Conservation (phyloP, 2,888 invertebrate species). For the Nudaria mundana region DNA sequence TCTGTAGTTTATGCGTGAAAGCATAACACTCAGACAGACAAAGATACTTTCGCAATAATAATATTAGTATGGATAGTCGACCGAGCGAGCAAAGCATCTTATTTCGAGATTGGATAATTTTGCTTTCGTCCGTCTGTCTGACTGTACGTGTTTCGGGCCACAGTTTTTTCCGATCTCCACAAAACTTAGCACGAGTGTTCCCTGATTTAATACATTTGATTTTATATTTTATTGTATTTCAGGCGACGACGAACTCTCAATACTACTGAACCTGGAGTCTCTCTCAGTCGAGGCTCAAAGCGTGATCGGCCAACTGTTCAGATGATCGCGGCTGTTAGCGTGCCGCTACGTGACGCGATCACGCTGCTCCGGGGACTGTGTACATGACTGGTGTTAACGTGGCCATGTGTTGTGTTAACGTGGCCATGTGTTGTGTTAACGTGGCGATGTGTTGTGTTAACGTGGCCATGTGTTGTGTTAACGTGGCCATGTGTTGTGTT, state of each 20-base stretch:
- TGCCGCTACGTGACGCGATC: constrained; percentile 49
- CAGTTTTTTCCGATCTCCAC: too few relatives aligned
- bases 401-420: background rate
- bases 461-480: background rate
- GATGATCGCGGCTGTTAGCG: constrained; percentile 48
- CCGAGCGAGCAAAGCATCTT: too few relatives aligned
- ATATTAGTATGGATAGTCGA: too few relatives aligned
- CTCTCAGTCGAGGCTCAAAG: constrained; percentile 44
- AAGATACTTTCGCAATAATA: too few relatives aligned
- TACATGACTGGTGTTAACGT: constrained; percentile 37
- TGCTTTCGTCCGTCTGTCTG: too few relatives aligned
- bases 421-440: background rate
- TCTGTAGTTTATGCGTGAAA: too few relatives aligned
- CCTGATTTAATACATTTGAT: too few relatives aligned
- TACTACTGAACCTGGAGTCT: constrained; percentile 31
- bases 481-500: background rate
- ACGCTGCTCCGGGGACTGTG: constrained; percentile 42
- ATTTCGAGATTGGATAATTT: too few relatives aligned
- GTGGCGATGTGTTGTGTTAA: background rate
- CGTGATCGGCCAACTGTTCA: constrained; percentile 42
- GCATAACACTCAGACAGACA: too few relatives aligned
- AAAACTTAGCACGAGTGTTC: too few relatives aligned
- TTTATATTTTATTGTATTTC: background rate
- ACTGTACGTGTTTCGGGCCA: too few relatives aligned
- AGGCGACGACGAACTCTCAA: constrained; percentile 44